phyloP scores from a whole-genome alignment of 1,140 invertebrate species.

The Aphis craccivora region DNA sequence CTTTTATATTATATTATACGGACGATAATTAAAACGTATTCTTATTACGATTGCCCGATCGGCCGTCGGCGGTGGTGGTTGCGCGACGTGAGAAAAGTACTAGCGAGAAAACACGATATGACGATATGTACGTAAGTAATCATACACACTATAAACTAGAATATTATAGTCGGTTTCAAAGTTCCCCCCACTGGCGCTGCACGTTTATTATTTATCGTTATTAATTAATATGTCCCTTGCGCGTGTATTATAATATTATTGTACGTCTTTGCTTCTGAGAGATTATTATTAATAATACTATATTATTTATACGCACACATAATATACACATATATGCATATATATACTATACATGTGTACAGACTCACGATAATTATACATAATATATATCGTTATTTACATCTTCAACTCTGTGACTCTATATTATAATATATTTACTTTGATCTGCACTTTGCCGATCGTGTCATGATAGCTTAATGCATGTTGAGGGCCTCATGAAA shows the following conservation, averaged over 20 bases:
- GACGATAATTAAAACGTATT: slow-evolving; percentile 8
- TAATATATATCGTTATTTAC: background rate
- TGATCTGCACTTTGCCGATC: background rate
- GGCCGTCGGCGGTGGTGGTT: slow-evolving; percentile 26
- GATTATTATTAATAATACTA: slow-evolving; percentile 1
- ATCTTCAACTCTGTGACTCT: background rate
- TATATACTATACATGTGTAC: background rate
- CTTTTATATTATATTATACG: slow-evolving; percentile 14
- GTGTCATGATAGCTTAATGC: background rate
- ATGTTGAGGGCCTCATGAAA: background rate
- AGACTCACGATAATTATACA: background rate
- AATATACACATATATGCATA: too few relatives aligned
- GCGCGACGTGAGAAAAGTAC: slow-evolving; percentile 32
- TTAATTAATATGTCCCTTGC: slow-evolving; percentile 41
- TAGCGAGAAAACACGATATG: background rate
- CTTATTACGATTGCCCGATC: slow-evolving; percentile 17
- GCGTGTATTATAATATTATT: slow-evolving; percentile 6
- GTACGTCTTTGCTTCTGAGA: background rate
- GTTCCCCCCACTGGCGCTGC: slow-evolving; percentile 31
- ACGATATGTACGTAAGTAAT: slow-evolving; percentile 7
- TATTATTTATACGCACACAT: background rate
- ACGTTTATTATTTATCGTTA: slow-evolving; percentile 34
- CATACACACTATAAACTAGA: background rate
- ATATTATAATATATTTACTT: background rate
- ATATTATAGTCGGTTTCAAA: background rate